Base-by-base conservation (phyloP, 2,797 vertebrate genomes). In the Chelon auratus region DNA sequence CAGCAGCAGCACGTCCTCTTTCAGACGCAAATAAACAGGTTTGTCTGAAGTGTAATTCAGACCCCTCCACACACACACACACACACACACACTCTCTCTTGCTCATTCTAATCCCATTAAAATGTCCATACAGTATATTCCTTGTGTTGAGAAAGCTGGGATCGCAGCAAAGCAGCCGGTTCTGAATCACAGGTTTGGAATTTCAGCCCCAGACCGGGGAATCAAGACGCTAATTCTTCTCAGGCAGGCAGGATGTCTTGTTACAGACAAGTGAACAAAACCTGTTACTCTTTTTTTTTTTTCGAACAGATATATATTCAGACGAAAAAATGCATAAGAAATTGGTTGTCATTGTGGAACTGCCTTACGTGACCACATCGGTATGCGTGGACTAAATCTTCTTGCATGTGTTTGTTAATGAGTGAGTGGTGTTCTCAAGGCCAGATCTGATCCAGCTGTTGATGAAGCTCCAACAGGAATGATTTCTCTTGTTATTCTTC, bases 91-190 rank as follows among this genome's bases (percentile, higher is more conserved):
- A 52, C 75, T 56, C 72, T 56, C 61, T 54, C 68, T 30, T 62
- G 17, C 81, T 83, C 91, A 94, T 93, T 94, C 93, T 91, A 87
- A 92, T 92, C 94, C 90, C 90, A 94, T 93, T 93, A 93, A 96
- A 94, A 95, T 91, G 89, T 92, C 92, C 86, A 85, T 91, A 85
- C 89, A 93, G 82, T 78, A 75, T 86, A 76, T 81, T 81, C 64
- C 82, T 89, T 93, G 88, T 95, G 83, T 90, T 82, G 83, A 85
- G 77, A 84, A 64, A 70, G 87, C 65, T 68, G 15, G 62, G n/a
- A 56, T 82, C 58, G 82, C 75, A 72, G 71, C 75, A 33, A 78
- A 82, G 72, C 75, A 82, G 78, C 67, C 78, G 42, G 65, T 75
- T 87, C 75, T 90, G 90, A 90, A 86, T 92, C 90, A 91, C 81